These are phyloP conservation scores for Heterotis niloticus DNA, from an alignment of 2,113 vertebrate species.

Conservation along the genomic window DNA sequence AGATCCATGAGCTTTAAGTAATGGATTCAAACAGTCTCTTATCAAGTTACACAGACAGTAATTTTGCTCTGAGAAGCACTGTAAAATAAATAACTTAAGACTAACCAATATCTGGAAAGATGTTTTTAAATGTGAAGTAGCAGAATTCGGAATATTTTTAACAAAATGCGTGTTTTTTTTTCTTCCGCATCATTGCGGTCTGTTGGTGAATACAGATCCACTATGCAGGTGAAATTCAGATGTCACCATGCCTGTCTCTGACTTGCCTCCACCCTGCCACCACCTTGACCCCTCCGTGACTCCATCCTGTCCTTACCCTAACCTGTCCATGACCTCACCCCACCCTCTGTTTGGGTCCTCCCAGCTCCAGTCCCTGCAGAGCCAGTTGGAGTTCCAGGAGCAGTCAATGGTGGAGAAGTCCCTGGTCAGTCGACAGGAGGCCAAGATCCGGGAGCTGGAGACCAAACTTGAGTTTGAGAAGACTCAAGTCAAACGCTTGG, in stretches of 20 bases:
- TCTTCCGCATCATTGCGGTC: neutral
- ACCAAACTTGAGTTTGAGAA: slow-evolving; percentile 93
- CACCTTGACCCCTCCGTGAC: too few species aligned
- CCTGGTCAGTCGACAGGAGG: slow-evolving; percentile 89
- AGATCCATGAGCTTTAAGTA: slow-evolving; percentile 30
- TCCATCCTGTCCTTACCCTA: too few species aligned
- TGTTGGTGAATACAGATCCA: neutral
- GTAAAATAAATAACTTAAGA: slow-evolving; percentile 11
- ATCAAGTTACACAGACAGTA: neutral
- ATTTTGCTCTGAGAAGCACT: slow-evolving; percentile 7
- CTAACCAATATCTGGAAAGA: neutral
- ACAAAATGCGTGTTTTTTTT: neutral
- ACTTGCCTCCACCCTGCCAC: too few species aligned
- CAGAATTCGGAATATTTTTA: slow-evolving; percentile 4
- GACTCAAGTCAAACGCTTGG: slow-evolving; percentile 92
- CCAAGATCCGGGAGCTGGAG: slow-evolving; percentile 91
- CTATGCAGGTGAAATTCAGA: neutral
- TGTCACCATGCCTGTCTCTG: too few species aligned
- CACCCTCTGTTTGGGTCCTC: neutral
- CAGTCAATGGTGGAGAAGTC: slow-evolving; percentile 98
- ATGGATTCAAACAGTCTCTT: slow-evolving; percentile 26
- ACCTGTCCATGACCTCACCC: neutral
- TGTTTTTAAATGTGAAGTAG: neutral
- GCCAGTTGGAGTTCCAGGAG: slow-evolving; percentile 93
- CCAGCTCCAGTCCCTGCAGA: slow-evolving; percentile 88